Evolutionary conservation across 2,113 vertebrate species (phyloP), one percentile per base, ranked within the genome.

Genomic region (Amphiprion percula): DNA sequence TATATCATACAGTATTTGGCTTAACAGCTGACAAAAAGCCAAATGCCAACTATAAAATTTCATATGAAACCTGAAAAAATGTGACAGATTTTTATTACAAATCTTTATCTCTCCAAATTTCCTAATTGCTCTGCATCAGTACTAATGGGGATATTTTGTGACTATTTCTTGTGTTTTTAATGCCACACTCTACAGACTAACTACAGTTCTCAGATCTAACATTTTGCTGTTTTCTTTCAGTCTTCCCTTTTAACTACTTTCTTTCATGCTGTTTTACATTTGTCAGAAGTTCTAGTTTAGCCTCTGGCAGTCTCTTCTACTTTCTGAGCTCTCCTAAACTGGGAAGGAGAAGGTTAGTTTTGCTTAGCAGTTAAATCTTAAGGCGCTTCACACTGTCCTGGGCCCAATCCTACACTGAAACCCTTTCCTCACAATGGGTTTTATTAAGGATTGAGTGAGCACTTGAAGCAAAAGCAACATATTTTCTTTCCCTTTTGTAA

Each of bases 281-380:
- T 85, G n/a, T 90, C 91, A 95, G 93, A 93, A 95, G 93, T 82
- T 80, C 86, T 93, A 94, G 93, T 79, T 94, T 95, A 94, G 92
- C 92, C 69, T 95, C 94, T 80, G 93, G 93, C 61, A 90, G 87
- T 79, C 91, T 95, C 77, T 85, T 93, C 91, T 91, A 84, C 91
- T 94, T 93, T 93, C 83, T 94, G 90, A 92, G 80, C 85, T 93
- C 94, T 93, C 91, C 94, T 90, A 94, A 92, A 89, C 82, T 81
- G 85, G 92, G 91, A 91, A 90, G 85, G 77, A 92, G 92, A 91
- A 94, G 94, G 94, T 95, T 87, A 93, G 94, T 95, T 85, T 73
- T 77, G 77, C 80, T 64, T 72, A 46, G 53, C 44, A 53, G 68
- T 77, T 47, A 53, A 50, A 72, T 16, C n/a, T 55, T 37, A 59